Percentiles rank a stretch among this genome's conserved stretches.
phyloP scores from a whole-genome alignment of 1,140 invertebrate species.

The Nasonia vitripennis region DNA sequence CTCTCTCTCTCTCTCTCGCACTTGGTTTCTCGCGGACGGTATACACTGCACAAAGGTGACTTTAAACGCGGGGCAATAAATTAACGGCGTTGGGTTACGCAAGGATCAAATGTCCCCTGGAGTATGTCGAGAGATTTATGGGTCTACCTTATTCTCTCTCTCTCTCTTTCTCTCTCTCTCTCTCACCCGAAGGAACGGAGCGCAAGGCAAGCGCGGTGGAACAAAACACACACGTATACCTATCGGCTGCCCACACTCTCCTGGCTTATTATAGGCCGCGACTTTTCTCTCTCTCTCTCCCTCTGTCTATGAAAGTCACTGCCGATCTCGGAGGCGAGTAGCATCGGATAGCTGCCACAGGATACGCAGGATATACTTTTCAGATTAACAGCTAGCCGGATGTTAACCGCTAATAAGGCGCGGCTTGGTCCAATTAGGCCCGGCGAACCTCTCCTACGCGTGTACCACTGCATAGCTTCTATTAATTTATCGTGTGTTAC shows the following conservation, averaged over 20 bases:
- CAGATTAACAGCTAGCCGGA: slow-evolving; percentile 72
- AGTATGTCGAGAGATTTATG: slow-evolving; percentile 75
- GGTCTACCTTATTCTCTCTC: slow-evolving; percentile 67
- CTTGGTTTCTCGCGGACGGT: slow-evolving; percentile 58
- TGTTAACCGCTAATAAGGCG: slow-evolving; percentile 73
- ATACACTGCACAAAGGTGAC: slow-evolving; percentile 66
- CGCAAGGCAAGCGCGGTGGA: neutral
- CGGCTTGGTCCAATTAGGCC: slow-evolving; percentile 58
- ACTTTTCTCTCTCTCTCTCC: slow-evolving; percentile 57
- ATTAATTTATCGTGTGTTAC: neutral
- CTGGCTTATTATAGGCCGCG: slow-evolving; percentile 71
- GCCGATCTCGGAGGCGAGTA: slow-evolving; percentile 26
- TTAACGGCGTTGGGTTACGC: slow-evolving; percentile 76
- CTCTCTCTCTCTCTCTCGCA: neutral
- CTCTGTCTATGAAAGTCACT: neutral
- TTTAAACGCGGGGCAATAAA: slow-evolving; percentile 75
- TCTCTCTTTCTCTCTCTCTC: slow-evolving; percentile 15
- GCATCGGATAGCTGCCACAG: slow-evolving; percentile 65
- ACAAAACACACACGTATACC: neutral
- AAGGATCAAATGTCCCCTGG: slow-evolving; percentile 76
- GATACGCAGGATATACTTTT: slow-evolving; percentile 71
- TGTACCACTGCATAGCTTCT: neutral
- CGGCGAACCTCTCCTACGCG: no score
- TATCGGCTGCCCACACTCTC: slow-evolving; percentile 23
- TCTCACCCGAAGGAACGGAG: neutral